These are phyloP conservation scores for Clavelina lepadiformis DNA, from an alignment of 23 tunicate species.

Conservation along the genomic window DNA sequence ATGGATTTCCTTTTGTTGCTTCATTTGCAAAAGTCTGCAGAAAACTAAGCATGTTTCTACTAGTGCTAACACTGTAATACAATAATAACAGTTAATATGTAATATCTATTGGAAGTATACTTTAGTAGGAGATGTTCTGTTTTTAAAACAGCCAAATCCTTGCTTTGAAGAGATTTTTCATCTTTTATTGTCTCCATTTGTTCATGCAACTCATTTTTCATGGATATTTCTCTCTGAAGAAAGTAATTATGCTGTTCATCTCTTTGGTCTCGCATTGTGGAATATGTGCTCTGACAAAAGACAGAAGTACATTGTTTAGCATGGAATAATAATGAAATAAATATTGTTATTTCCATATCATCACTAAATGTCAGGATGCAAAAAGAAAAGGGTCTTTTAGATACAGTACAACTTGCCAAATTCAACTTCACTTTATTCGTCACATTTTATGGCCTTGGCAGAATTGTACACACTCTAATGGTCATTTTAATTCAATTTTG, in stretches of 20 bases:
- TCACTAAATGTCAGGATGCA: background rate
- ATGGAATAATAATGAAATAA: background rate
- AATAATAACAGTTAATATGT: background rate
- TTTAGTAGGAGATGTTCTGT: background rate
- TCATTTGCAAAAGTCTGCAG: background rate
- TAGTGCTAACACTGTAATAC: background rate
- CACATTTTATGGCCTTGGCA: too few relatives aligned
- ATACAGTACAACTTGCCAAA: background rate
- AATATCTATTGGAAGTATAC: background rate
- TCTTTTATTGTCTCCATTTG: background rate
- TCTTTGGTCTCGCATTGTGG: conserved; percentile 40
- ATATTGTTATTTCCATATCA: background rate
- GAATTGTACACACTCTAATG: too few relatives aligned
- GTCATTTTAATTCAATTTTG: too few relatives aligned
- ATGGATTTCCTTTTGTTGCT: background rate
- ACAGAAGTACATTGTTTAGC: background rate
- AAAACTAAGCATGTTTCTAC: too few relatives aligned
- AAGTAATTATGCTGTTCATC: conserved; percentile 26
- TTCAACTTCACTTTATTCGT: too few relatives aligned
- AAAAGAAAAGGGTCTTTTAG: background rate
- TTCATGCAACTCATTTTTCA: conserved; percentile 1
- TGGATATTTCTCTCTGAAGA: conserved; percentile 13
- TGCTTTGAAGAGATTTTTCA: conserved; percentile 5
- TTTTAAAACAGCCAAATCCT: conserved; percentile 1
- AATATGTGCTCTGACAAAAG: conserved; percentile 9